phyloP scores from a whole-genome alignment of 2,797 vertebrate genomes.

The Dryobates pubescens region DNA sequence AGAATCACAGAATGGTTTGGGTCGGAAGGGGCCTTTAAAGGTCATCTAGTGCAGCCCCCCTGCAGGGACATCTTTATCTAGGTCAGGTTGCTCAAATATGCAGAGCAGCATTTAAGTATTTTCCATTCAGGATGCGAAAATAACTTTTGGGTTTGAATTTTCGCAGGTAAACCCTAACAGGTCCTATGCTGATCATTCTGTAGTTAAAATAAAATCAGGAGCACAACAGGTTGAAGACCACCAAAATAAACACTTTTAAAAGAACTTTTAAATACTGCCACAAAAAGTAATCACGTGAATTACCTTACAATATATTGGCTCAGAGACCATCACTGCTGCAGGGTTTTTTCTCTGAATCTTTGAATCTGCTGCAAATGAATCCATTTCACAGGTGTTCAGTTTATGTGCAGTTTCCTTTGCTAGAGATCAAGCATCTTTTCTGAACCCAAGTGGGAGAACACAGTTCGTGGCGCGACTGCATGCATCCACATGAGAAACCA shows the following conservation, averaged over 20 bases:
- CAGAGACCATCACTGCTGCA: rapidly evolving
- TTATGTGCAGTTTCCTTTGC: background rate
- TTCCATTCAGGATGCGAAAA: background rate
- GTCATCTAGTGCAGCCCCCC: background rate
- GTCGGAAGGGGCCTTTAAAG: background rate
- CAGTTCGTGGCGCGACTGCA: rapidly evolving
- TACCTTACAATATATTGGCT: background rate
- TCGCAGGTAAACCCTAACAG: rapidly evolving
- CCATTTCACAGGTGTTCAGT: background rate
- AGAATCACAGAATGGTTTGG: background rate
- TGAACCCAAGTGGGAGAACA: background rate
- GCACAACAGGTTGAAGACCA: background rate
- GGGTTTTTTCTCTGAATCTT: background rate
- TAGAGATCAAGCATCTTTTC: background rate
- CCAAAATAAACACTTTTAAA: background rate
- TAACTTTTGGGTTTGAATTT: background rate
- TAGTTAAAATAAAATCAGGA: too few species aligned
- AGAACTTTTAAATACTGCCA: background rate
- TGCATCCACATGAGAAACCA: rapidly evolving
- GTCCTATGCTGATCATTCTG: rapidly evolving
- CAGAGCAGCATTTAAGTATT: rapidly evolving
- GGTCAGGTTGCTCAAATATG: background rate
- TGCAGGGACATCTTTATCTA: background rate
- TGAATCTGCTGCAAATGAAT: background rate
- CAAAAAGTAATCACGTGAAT: background rate